Base-by-base conservation (phyloP, 2,797 vertebrate species). In the Helostoma temminkii region DNA sequence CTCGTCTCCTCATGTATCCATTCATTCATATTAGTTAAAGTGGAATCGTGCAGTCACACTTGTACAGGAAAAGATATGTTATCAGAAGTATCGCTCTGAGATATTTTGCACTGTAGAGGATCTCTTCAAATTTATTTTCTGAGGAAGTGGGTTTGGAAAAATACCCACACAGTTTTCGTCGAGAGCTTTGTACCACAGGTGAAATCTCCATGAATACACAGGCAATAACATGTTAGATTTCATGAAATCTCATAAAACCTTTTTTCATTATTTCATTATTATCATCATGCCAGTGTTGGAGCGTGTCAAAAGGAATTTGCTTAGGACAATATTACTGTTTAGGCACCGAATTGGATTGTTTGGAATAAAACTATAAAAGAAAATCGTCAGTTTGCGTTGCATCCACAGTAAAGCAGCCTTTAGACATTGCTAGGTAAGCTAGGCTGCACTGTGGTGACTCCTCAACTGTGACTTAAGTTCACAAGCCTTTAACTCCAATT, bases 21-120 rank as follows among this genome's bases (percentile, higher is more conserved):
- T 89, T 91, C 78, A 88, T 88, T 90, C 78, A 85, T 81, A 87
- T 86, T 90, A 87, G 87, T 81, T 85, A 81, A n/a, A 88, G 86
- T 74, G 74, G 78, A 89, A 82, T 81, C 49, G 48, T 75, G 83
- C 81, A 80, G 84, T 83, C 82, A 74, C 57, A 87, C 76, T 74
- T 76, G 77, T 57, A 66, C 76, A 88, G 72, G 70, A 65, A 76
- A 65, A 87, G 80, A 91, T 89, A 90, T 78, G 81, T 85, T 89
- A 91, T 90, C 89, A 79, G 74, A 74, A 64, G 78, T 55, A 88
- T 85, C 75, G 68, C 80, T 88, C 70, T 46, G 74, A 82, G 75
- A 85, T 81, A 78, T 82, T 87, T 84, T 81, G 52, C 76, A 71
- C 77, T 78, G 78, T 52, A 73, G 73, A 83, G 79, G 53, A 80